Evolutionary conservation across 2,797 vertebrate genomes (phyloP).

Genomic region (Taenioides sp.): DNA sequence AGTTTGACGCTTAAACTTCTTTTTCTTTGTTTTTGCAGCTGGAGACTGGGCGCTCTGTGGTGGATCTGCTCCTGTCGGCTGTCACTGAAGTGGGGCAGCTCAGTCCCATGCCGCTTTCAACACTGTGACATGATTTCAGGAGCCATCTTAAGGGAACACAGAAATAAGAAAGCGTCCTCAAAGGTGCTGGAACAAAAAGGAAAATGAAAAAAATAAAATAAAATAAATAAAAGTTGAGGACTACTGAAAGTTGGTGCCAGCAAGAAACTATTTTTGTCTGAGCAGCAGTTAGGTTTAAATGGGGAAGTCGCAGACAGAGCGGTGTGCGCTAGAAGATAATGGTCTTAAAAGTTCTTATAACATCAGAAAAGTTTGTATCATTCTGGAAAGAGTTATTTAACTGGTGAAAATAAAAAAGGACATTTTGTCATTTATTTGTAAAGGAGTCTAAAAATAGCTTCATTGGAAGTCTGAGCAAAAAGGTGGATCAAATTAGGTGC

Average conservation of each 20-base stretch:
- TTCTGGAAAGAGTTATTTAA: not conserved
- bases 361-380: not conserved
- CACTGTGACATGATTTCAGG: constrained; percentile 68
- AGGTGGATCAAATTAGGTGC: not conserved
- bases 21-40: constrained; percentile 37
- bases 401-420: not conserved
- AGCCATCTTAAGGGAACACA: constrained; percentile 68
- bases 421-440: not conserved
- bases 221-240: constrained; percentile 47
- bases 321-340: constrained; percentile 23
- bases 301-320: constrained; percentile 25
- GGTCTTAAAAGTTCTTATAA: not conserved
- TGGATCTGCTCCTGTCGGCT: constrained; percentile 50
- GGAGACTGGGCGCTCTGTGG: constrained; percentile 43
- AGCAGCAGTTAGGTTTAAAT: constrained; percentile 25
- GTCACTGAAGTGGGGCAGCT: constrained; percentile 73
- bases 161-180: constrained; percentile 65
- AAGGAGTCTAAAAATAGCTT: not conserved
- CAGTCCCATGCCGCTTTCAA: constrained; percentile 71
- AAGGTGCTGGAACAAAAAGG: constrained; percentile 66
- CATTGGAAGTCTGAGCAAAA: not conserved
- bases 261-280: constrained; percentile 35
- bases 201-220: constrained; percentile 14
- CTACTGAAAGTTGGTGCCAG: constrained; percentile 56
- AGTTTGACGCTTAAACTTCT: constrained; percentile 42